Conservation (phyloP, 1,140 invertebrate species). For the Drosophila willistoni region DNA sequence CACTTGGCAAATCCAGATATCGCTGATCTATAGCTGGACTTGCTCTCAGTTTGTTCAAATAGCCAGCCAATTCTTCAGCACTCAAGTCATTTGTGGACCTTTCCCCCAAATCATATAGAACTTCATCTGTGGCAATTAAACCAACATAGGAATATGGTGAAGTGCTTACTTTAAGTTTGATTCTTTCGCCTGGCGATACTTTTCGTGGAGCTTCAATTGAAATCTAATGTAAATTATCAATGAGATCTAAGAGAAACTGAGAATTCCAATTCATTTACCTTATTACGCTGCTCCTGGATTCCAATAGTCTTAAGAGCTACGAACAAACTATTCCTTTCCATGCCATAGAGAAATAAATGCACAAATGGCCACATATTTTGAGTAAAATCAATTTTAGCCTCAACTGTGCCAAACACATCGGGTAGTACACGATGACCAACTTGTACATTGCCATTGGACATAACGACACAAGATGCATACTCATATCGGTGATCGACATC, state of each 20-base stretch:
- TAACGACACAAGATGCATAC: slow-evolving; percentile 6
- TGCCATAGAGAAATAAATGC: slow-evolving; percentile 22
- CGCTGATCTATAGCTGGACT: neutral
- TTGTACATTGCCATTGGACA: slow-evolving; percentile 22
- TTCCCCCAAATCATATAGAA: neutral
- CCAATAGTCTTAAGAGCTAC: slow-evolving; percentile 9
- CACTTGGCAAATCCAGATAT: neutral
- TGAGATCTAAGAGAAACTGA: neutral
- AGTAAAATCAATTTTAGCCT: neutral
- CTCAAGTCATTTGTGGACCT: slow-evolving; percentile 11
- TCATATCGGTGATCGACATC: neutral
- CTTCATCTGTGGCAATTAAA: slow-evolving; percentile 16
- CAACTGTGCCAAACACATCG: neutral
- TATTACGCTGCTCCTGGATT: neutral
- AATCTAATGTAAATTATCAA: slow-evolving; percentile 3
- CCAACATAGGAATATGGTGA: slow-evolving; percentile 31
- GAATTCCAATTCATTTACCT: slow-evolving; percentile 8
- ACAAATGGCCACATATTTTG: slow-evolving; percentile 22
- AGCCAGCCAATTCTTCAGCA: slow-evolving; percentile 9
- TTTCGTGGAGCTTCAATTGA: neutral
- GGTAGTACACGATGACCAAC: neutral
- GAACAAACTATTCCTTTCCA: slow-evolving; percentile 1
- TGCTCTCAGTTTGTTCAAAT: neutral
- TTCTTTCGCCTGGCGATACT: slow-evolving; percentile 19
- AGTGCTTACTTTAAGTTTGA: slow-evolving; percentile 6